phyloP scores from a whole-genome alignment of 2,113 vertebrate species.

The Pimephales promelas region DNA sequence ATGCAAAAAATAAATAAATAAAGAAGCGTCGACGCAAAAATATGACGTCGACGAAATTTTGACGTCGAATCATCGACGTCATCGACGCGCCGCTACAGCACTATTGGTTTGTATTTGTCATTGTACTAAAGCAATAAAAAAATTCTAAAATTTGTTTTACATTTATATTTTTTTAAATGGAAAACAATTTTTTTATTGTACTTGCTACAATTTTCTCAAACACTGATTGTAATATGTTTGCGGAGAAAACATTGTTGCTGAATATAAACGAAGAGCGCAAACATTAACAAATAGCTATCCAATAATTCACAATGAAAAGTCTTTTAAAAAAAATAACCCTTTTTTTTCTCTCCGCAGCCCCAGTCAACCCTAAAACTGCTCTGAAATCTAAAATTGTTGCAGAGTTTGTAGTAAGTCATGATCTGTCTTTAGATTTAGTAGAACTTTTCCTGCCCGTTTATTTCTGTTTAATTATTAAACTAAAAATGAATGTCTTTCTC shows the following conservation, averaged over 20 bases:
- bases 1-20: too few species aligned
- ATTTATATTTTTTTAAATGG: too few species aligned
- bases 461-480: background rate
- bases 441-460: background rate
- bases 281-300: background rate
- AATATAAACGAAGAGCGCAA: background rate
- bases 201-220: too few species aligned
- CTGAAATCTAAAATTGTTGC: constrained; percentile 97
- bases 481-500: background rate
- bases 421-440: background rate
- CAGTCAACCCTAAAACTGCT: constrained; percentile 85
- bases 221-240: too few species aligned
- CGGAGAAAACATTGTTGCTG: too few species aligned
- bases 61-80: too few species aligned
- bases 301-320: background rate
- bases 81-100: too few species aligned
- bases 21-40: too few species aligned
- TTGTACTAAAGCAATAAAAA: background rate
- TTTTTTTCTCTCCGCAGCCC: constrained; percentile 64
- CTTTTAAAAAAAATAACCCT: background rate
- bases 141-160: background rate
- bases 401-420: constrained; percentile 90
- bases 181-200: too few species aligned
- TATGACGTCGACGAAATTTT: too few species aligned
- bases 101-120: background rate